Base-by-base conservation (phyloP, 2,113 vertebrate species). In the Octodon degus region DNA sequence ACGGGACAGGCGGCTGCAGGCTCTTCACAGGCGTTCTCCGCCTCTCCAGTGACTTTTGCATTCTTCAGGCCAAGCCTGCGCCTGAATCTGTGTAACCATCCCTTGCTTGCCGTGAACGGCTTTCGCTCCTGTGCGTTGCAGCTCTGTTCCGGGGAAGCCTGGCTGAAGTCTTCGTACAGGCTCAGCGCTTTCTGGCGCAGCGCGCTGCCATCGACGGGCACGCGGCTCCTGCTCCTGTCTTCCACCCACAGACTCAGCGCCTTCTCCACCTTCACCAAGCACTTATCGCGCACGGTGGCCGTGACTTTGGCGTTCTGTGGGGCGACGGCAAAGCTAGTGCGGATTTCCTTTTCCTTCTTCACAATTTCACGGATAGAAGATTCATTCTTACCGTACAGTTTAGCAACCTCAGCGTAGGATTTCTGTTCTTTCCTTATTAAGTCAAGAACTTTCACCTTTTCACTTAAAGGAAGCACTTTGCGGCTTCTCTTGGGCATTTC, bases 41-140 rank as follows among this genome's bases (percentile, higher is more conserved):
- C 76, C 74, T 27, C 47, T 37, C 47, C 67, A 25, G 60, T 1
- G 13, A 32, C 43, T 2, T 7, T 2, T 1, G 32, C 16, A 4
- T 12, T 53, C 17, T 67, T 50, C 89, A 53, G 24, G 5, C 58
- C 43, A 19, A 67, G 53, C 43, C 40, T n/a, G 32, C 16, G 14
- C 72, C 88, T n/a, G 88, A n/a, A 14, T 22, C 58, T 65, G 58
- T n/a, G 88, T 32, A 50, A 10, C 88, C 88, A 79, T 6, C 74
- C 74, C 74, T n/a, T 27, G 30, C 88, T 90, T 0, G 68, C 86
- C 14, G 10, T 40, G 37, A 76, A 76, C 0, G 68, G 53, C 86
- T 12, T 89, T 8, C 50, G 30, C 67, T 8, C 68, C 0, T 5
- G 25, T 2, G 27, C 0, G 19, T 20, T 8, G 7, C 8, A 1